Percentiles rank a stretch among this genome's conserved stretches.
Evolutionary conservation across 2,113 vertebrate species (phyloP).

Genomic region (Hydrochoerus hydrochaeris): DNA sequence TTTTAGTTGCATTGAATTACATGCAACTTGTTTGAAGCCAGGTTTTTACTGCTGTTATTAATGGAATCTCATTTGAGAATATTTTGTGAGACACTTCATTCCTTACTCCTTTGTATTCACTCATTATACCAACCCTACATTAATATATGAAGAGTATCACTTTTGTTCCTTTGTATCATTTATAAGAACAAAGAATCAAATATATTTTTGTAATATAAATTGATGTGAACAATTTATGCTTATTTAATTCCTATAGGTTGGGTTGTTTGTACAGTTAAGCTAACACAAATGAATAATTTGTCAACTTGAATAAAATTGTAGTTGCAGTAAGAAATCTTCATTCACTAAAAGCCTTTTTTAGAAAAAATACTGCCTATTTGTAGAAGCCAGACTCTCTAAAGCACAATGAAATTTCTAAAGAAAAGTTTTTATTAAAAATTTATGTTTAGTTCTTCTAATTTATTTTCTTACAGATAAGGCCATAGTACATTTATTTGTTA

Average conservation of each 20-base stretch:
- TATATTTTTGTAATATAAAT: background rate
- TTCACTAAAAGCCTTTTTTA: background rate
- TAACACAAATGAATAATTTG: background rate
- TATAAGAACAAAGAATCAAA: slow-evolving; percentile 7
- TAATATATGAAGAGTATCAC: background rate
- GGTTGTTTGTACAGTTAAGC: background rate
- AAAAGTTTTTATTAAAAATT: background rate
- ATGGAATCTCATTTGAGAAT: slow-evolving; percentile 60
- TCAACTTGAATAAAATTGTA: background rate
- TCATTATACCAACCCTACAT: background rate
- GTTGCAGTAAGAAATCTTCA: slow-evolving; percentile 1
- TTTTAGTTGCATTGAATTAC: slow-evolving; percentile 74
- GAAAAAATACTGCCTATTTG: background rate
- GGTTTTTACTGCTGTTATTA: slow-evolving; percentile 63
- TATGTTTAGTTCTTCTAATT: slow-evolving; percentile 18
- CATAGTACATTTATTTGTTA: background rate
- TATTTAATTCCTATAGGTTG: background rate
- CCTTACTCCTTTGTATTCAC: background rate
- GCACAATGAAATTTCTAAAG: background rate
- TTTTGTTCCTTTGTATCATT: background rate
- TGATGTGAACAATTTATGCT: background rate
- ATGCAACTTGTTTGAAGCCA: slow-evolving; percentile 57
- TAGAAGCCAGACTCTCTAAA: slow-evolving; percentile 10
- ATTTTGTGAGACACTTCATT: slow-evolving; percentile 45
- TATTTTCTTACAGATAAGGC: slow-evolving; percentile 32